Base-by-base conservation (phyloP, 2,888 invertebrate genomes). In the Diplazon laetatorius region DNA sequence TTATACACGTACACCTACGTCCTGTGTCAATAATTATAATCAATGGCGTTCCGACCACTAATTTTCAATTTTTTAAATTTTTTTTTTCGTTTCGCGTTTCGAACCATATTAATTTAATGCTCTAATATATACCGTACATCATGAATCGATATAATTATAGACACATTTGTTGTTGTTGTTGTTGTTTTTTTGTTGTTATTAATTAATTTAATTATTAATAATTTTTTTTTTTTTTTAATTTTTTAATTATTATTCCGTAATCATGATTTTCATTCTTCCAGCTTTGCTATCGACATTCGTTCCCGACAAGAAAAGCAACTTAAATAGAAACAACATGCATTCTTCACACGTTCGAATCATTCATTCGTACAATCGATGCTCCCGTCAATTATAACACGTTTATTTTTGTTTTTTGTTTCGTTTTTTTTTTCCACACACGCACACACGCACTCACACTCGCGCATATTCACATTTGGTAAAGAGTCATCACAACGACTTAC, bases 381-480 rank as follows among this genome's bases (percentile, higher is more conserved):
- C 69, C 50, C 76, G 46, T 69, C 69, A 52, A n/a, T 72, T 50
- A 39, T 69, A 71, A 72, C 52, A 69, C 69, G 55, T 65, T 55
- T 68, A 78, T 5, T 30, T 14, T 52, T 52, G 30, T 52, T 25
- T 3, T n/a, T 39, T 39, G 6, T 39, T 39, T 39, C 1, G 9
- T 39, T 39, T 1, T 39, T 5, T 1, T 4, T n/a, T n/a, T n/a
- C n/a, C n/a, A n/a, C 68, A 20, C 76, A 50, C 72, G 18, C 69
- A 30, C 2, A 65, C 39, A 59, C 57, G 68, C 74, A 50, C 77
- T 76, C 72, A 62, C 81, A 63, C 74, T 69, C 80, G 39, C 80
- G 66, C 80, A 78, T 82, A 83, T 81, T 85, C 84, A 85, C 87
- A 86, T 88, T 88, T 88, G 87, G 87, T 88, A 86, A 84, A 69